A percentile compares a stretch with the other conserved stretches of the same genome.
Conservation (phyloP, 2,113 vertebrate genomes). For the Pteropus alecto region DNA sequence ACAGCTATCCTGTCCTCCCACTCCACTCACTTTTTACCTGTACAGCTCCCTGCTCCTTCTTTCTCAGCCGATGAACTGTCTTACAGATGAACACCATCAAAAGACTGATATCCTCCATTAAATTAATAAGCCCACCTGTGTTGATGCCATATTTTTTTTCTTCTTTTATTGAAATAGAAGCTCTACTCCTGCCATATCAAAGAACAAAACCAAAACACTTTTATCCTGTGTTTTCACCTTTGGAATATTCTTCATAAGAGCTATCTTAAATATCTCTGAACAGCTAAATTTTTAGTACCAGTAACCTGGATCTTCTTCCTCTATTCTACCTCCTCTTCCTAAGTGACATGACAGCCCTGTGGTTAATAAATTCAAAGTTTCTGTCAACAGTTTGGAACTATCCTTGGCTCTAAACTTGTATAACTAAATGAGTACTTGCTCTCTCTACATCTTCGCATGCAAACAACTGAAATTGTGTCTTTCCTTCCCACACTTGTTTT, state of each 20-base stretch:
- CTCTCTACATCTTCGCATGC: rapidly evolving
- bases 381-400: neutral
- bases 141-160: neutral
- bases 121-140: neutral
- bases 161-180: neutral
- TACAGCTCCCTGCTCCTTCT: neutral
- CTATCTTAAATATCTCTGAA: neutral
- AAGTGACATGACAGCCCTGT: neutral
- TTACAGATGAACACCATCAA: too few species aligned
- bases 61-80: neutral
- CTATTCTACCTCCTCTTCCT: neutral
- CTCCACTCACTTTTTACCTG: neutral
- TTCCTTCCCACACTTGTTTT: neutral
- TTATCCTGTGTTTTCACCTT: neutral
- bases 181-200: neutral
- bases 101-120: neutral
- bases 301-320: neutral
- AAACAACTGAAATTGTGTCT: neutral
- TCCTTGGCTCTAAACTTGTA: neutral
- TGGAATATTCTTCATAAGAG: neutral
- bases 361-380: neutral
- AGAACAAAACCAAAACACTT: neutral
- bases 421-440: neutral
- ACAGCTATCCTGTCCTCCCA: neutral
- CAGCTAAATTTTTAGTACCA: neutral